These are phyloP conservation scores for Cataglyphis hispanica DNA, from an alignment of 1,140 invertebrate genomes.

Conservation along the genomic window DNA sequence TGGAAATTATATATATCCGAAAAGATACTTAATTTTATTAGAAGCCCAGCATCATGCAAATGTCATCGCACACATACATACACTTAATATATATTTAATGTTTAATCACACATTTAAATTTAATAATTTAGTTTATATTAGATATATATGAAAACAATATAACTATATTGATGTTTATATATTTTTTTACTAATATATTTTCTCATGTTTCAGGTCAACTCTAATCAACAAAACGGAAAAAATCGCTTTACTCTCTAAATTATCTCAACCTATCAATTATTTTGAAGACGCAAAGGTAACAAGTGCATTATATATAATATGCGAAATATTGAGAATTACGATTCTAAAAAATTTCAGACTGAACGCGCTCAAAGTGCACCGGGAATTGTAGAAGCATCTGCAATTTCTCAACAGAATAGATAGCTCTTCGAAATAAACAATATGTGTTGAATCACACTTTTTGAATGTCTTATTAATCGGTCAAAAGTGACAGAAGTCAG, in stretches of 20 bases:
- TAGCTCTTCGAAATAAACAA: background rate
- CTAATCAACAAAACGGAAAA: slow-evolving; percentile 17
- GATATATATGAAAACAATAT: background rate
- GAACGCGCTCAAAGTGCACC: slow-evolving; percentile 49
- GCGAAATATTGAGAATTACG: background rate
- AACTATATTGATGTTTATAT: background rate
- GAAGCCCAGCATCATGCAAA: background rate
- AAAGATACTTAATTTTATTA: background rate
- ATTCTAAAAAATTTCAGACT: background rate
- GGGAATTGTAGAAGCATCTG: slow-evolving; percentile 31
- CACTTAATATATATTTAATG: background rate
- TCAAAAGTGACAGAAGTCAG: background rate
- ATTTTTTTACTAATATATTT: background rate
- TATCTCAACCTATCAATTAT: slow-evolving; percentile 8
- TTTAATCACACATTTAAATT: background rate
- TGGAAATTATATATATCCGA: slow-evolving; percentile 6
- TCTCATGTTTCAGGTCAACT: slow-evolving; percentile 9
- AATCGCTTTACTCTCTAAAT: slow-evolving; percentile 5
- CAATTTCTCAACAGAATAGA: background rate
- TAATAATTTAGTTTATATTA: background rate
- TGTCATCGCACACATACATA: background rate
- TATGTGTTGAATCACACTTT: background rate
- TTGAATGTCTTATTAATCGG: background rate
- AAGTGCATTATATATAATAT: background rate
- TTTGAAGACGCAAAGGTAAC: background rate